These are phyloP conservation scores for Nasonovia ribisnigri DNA, from an alignment of 2,888 invertebrate genomes.

Conservation along the genomic window DNA sequence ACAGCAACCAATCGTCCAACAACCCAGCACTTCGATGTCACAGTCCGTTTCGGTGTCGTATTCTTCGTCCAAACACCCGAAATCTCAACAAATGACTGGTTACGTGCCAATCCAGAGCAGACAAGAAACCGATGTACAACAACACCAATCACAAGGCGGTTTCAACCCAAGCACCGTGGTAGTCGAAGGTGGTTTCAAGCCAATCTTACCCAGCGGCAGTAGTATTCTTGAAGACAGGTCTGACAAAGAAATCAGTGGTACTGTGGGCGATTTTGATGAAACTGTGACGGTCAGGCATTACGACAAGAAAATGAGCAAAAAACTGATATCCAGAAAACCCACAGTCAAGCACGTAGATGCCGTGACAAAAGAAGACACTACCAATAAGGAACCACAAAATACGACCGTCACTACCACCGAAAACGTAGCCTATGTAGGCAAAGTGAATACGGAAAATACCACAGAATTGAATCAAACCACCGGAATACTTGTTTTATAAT, in stretches of 20 bases:
- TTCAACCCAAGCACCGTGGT: conserved; percentile 86
- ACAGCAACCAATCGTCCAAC: neutral
- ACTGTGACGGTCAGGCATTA: neutral
- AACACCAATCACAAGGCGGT: conserved; percentile 70
- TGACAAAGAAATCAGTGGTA: neutral
- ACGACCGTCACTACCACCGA: neutral
- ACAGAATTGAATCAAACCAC: conserved; percentile 10
- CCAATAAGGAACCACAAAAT: neutral
- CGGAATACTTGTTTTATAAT: neutral
- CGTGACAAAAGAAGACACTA: neutral
- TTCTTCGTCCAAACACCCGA: conserved; percentile 61
- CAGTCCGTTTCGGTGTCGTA: conserved; percentile 68
- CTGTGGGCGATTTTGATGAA: neutral
- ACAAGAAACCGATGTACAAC: neutral
- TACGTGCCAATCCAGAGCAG: conserved; percentile 24
- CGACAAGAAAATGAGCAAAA: conserved; percentile 57
- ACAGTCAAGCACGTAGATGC: neutral
- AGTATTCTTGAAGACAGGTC: neutral
- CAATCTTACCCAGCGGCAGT: conserved; percentile 73
- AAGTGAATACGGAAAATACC: neutral
- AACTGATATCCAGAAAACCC: conserved; percentile 50
- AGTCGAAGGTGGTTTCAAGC: conserved; percentile 87
- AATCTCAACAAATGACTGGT: conserved; percentile 7
- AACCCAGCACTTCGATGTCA: conserved; percentile 52
- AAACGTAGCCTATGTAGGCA: neutral